phyloP scores from a whole-genome alignment of 2,113 vertebrate genomes.

The Nyctereutes procyonoides region DNA sequence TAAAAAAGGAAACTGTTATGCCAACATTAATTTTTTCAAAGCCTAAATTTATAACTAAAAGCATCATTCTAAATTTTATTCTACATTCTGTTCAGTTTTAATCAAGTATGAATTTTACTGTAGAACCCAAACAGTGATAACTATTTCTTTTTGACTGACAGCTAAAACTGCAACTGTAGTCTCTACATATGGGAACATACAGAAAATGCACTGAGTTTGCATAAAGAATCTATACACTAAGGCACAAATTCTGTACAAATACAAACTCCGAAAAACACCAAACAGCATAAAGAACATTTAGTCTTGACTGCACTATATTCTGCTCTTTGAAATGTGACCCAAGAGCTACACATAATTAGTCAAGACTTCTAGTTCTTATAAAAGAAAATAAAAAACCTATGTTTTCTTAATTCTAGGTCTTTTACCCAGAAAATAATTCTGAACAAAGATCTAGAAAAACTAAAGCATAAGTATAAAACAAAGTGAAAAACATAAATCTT shows the following conservation, averaged over 20 bases:
- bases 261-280: slow-evolving; percentile 26
- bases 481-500: not conserved
- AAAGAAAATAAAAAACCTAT: not conserved
- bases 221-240: slow-evolving; percentile 28
- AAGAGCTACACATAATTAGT: not conserved
- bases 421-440: slow-evolving; percentile 35
- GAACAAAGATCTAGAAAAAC: not conserved
- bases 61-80: slow-evolving; percentile 19
- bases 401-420: not conserved
- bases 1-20: not conserved
- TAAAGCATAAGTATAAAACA: not conserved
- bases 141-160: not conserved
- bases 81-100: not conserved
- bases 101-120: not conserved
- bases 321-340: slow-evolving; percentile 18
- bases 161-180: not conserved
- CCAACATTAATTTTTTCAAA: not conserved
- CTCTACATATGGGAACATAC: not conserved
- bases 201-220: not conserved
- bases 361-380: slow-evolving; percentile 1
- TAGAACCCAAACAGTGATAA: slow-evolving; percentile 30
- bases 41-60: slow-evolving; percentile 44
- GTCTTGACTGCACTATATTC: not conserved
- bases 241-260: not conserved
- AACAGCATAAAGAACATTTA: not conserved